These are phyloP conservation scores for Blennius ocellaris DNA, from an alignment of 2,113 vertebrate genomes.

Conservation along the genomic window DNA sequence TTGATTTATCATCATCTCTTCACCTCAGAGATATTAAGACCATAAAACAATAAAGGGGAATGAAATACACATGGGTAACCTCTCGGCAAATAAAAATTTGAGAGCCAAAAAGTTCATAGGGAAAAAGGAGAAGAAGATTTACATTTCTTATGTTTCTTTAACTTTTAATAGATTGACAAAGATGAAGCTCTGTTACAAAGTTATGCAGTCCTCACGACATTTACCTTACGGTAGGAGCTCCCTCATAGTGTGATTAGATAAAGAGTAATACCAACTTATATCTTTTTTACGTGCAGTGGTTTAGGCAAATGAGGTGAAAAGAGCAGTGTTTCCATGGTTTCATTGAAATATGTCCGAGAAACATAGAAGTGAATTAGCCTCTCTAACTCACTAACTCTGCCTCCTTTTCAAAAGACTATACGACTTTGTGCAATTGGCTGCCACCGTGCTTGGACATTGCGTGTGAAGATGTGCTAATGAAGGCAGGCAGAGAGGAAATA, in stretches of 20 bases:
- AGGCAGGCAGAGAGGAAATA: constrained; percentile 49
- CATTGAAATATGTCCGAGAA: constrained; percentile 51
- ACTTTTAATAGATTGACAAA: constrained; percentile 1
- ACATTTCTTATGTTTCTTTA: constrained; percentile 2
- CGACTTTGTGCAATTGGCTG: constrained; percentile 52
- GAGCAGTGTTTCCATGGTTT: constrained; percentile 25
- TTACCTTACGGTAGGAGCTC: constrained; percentile 1
- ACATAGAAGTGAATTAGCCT: constrained; percentile 55
- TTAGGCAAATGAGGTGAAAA: constrained; percentile 57
- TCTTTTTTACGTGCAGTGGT: constrained; percentile 50
- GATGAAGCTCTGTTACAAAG: constrained; percentile 6
- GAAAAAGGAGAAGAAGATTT: no score
- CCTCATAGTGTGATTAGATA: constrained; percentile 30
- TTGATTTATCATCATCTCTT: constrained; percentile 65
- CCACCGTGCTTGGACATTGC: constrained; percentile 36
- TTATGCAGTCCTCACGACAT: neutral
- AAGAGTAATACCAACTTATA: constrained; percentile 33
- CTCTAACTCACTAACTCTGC: constrained; percentile 41
- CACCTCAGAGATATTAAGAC: constrained; percentile 61
- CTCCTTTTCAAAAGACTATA: constrained; percentile 43
- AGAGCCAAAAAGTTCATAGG: neutral
- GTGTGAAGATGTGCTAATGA: constrained; percentile 58
- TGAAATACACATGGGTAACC: constrained; percentile 49
- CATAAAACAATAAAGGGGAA: constrained; percentile 51
- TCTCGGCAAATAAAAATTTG: constrained; percentile 36